Evolutionary conservation across 1,140 invertebrate genomes (phyloP).

Genomic region (Drosophila mojavensis): DNA sequence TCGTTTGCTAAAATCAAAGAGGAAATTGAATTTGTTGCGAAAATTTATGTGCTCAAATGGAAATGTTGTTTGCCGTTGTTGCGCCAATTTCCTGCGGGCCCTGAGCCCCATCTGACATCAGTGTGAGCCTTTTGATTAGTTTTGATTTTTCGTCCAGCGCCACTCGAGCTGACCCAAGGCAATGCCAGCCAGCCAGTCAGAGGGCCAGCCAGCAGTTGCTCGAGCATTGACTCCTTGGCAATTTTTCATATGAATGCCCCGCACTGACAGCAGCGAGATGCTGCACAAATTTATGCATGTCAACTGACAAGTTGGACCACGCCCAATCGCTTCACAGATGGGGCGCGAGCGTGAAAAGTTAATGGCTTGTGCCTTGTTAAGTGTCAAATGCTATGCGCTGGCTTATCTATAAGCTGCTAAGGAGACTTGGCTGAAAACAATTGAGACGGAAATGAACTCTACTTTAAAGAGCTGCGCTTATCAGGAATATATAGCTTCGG

Average conservation of each 20-base stretch:
- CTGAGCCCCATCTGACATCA: conserved; percentile 32
- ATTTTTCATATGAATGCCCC: conserved; percentile 71
- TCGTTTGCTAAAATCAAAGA: conserved; percentile 81
- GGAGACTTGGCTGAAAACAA: not conserved
- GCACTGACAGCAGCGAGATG: conserved; percentile 54
- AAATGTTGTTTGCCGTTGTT: conserved; percentile 77
- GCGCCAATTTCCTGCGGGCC: conserved; percentile 69
- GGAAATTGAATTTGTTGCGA: conserved; percentile 82
- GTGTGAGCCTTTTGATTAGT: conserved; percentile 65
- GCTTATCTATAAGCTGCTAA: conserved; percentile 59
- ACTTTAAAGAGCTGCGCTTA: too few relatives aligned
- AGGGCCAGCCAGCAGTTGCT: conserved; percentile 5
- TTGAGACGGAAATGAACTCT: not conserved
- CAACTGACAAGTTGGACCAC: conserved; percentile 55
- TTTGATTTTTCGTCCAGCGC: conserved; percentile 52
- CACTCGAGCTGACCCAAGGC: conserved; percentile 37
- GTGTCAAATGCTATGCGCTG: conserved; percentile 53
- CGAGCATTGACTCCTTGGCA: conserved; percentile 42
- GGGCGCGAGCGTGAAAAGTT: conserved; percentile 44
- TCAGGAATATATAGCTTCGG: too few relatives aligned
- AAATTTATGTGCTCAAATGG: conserved; percentile 80
- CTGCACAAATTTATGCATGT: conserved; percentile 65
- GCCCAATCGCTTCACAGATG: not conserved
- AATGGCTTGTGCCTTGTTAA: conserved; percentile 72
- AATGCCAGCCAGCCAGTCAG: conserved; percentile 4